Evolutionary conservation across 2,797 vertebrate species (phyloP).

Genomic region (Ciconia nigra): DNA sequence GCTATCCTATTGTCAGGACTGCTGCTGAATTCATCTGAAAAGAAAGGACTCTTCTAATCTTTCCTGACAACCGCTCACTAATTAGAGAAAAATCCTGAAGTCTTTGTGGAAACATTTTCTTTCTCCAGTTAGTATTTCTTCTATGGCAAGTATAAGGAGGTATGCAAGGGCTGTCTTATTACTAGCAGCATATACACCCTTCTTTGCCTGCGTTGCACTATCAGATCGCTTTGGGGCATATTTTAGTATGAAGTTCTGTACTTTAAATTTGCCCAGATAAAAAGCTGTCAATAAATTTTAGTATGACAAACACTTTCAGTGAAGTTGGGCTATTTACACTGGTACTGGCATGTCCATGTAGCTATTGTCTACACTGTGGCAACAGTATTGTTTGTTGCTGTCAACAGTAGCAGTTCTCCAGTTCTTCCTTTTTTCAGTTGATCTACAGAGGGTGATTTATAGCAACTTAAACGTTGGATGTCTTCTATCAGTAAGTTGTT

Average conservation of each 20-base stretch:
- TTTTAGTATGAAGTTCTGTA: neutral
- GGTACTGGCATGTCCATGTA: neutral
- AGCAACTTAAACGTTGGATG: neutral
- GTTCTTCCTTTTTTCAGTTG: neutral
- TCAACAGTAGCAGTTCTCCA: neutral
- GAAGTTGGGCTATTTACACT: neutral
- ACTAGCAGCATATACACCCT: neutral
- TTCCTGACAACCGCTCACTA: neutral
- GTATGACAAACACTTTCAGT: neutral
- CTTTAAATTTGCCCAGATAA: neutral
- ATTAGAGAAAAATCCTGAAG: neutral
- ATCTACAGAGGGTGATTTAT: neutral
- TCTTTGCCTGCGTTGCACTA: neutral
- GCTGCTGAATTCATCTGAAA: neutral
- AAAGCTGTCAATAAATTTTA: neutral
- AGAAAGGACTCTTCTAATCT: neutral
- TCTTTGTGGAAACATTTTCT: neutral
- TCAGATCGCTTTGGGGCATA: neutral
- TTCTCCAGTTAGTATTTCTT: neutral
- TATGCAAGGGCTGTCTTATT: neutral
- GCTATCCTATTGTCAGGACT: neutral
- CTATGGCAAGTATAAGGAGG: neutral
- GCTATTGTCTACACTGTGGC: fast-evolving
- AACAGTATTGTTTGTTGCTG: neutral
- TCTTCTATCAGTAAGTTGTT: neutral